A percentile compares a stretch with the other conserved stretches of the same genome.
Evolutionary conservation across 2,113 vertebrate genomes (phyloP).

Genomic region (Pyxicephalus adspersus): DNA sequence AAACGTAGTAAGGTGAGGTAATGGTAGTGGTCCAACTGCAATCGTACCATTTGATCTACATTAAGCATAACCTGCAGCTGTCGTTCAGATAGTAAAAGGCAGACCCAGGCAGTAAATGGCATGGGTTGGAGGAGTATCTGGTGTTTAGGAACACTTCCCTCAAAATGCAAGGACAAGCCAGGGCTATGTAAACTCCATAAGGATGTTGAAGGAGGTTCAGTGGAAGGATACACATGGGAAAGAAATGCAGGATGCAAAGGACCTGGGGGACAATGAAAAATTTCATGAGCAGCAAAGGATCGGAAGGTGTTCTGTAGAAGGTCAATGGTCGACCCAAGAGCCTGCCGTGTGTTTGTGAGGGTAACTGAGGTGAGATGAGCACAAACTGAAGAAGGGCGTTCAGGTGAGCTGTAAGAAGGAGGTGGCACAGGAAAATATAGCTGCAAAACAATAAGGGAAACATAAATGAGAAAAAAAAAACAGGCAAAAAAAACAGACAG

Average conservation of each 20-base stretch:
- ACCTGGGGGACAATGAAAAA: slow-evolving; percentile 78
- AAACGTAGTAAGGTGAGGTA: slow-evolving; percentile 91
- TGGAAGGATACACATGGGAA: slow-evolving; percentile 71
- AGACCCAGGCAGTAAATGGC: slow-evolving; percentile 87
- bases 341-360: slow-evolving; percentile 88
- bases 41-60: slow-evolving; percentile 75
- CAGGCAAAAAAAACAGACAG: background rate
- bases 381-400: slow-evolving; percentile 83
- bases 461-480: background rate
- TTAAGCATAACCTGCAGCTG: slow-evolving; percentile 82
- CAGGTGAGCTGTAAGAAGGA: slow-evolving; percentile 80
- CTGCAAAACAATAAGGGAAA: slow-evolving; percentile 62
- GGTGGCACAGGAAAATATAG: slow-evolving; percentile 87
- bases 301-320: slow-evolving; percentile 77
- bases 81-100: slow-evolving; percentile 74
- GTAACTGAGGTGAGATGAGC: slow-evolving; percentile 71
- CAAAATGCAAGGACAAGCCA: slow-evolving; percentile 82
- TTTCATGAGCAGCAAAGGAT: slow-evolving; percentile 74
- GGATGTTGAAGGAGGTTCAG: slow-evolving; percentile 67
- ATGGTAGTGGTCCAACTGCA: slow-evolving; percentile 95
- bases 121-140: slow-evolving; percentile 89
- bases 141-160: slow-evolving; percentile 80
- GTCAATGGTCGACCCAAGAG: slow-evolving; percentile 71
- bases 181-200: slow-evolving; percentile 87
- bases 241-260: slow-evolving; percentile 84